Percentiles rank a stretch among this genome's conserved stretches.
Conservation (phyloP, 2,888 invertebrate genomes). For the Steinernema carpocapsae region DNA sequence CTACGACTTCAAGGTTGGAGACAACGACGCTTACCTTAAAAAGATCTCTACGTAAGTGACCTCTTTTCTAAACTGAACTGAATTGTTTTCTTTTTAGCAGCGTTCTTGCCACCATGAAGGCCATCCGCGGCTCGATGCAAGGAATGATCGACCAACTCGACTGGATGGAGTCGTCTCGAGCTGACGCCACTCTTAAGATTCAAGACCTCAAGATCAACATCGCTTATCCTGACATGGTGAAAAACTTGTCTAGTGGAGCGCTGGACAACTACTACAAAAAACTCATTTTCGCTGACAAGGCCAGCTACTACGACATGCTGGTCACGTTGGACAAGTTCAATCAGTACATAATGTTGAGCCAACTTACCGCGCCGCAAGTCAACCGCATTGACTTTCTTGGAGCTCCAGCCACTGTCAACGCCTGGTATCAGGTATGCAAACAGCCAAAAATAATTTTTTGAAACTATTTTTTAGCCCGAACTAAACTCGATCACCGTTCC, state of each 20-base stretch:
- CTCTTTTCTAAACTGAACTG: not conserved
- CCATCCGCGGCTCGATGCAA: slow-evolving; percentile 55
- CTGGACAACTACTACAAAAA: slow-evolving; percentile 47
- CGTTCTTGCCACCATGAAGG: slow-evolving; percentile 50
- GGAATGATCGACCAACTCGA: slow-evolving; percentile 59
- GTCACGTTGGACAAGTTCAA: slow-evolving; percentile 52
- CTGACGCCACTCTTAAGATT: slow-evolving; percentile 52
- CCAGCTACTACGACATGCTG: slow-evolving; percentile 51
- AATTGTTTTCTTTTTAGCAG: slow-evolving; percentile 36
- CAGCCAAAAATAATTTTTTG: not conserved
- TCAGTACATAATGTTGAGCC: slow-evolving; percentile 48
- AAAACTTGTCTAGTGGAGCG: slow-evolving; percentile 37
- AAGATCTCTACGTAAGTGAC: not conserved
- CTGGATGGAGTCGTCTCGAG: slow-evolving; percentile 54
- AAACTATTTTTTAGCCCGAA: slow-evolving; percentile 21
- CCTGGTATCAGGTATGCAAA: slow-evolving; percentile 53
- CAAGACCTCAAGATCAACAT: slow-evolving; percentile 41
- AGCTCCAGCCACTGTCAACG: slow-evolving; percentile 60
- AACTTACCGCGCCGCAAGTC: slow-evolving; percentile 44
- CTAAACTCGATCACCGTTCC: slow-evolving; percentile 42
- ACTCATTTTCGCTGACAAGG: slow-evolving; percentile 42
- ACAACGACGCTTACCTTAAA: not conserved
- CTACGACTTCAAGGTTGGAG: slow-evolving; percentile 33
- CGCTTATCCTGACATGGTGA: slow-evolving; percentile 59
- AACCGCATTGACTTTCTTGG: slow-evolving; percentile 60